Percentiles rank a stretch among this genome's conserved stretches.
Conservation (phyloP, 2,113 vertebrate species). For the Rhadina sibilatrix region DNA sequence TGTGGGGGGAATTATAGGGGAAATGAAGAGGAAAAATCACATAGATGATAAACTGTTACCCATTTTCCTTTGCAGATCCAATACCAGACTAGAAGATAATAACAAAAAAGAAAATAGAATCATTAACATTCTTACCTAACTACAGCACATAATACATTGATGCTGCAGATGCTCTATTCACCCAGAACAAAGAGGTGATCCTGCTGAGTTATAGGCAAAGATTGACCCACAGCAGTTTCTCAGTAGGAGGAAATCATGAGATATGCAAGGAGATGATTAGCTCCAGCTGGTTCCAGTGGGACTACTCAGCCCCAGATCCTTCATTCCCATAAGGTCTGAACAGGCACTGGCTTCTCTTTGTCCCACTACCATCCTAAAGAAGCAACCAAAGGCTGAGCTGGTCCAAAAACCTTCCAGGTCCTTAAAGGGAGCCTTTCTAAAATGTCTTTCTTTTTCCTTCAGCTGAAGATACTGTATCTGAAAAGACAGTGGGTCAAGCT, state of each 20-base stretch:
- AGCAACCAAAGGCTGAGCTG: not conserved
- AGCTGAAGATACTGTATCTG: not conserved
- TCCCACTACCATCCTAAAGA: not conserved
- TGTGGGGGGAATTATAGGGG: not conserved
- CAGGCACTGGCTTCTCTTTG: not conserved
- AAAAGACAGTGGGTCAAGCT: not conserved
- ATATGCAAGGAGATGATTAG: not conserved
- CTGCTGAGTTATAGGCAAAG: not conserved
- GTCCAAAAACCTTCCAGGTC: not conserved
- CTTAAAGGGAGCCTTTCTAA: not conserved
- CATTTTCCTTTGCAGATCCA: not conserved
- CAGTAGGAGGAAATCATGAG: not conserved
- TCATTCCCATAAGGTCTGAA: not conserved
- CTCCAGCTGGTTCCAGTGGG: accelerated
- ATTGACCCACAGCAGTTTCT: not conserved
- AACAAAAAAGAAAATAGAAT: not conserved
- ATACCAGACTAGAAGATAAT: not conserved
- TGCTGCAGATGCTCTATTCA: not conserved
- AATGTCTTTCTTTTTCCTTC: not conserved
- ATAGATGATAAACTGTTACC: not conserved
- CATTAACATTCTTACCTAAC: not conserved
- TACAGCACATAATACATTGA: not conserved
- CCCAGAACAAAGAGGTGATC: not conserved
- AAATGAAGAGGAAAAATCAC: not conserved
- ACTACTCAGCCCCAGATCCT: not conserved